phyloP scores from a whole-genome alignment of 2,113 vertebrate species.

The Amblyopsis rosae region DNA sequence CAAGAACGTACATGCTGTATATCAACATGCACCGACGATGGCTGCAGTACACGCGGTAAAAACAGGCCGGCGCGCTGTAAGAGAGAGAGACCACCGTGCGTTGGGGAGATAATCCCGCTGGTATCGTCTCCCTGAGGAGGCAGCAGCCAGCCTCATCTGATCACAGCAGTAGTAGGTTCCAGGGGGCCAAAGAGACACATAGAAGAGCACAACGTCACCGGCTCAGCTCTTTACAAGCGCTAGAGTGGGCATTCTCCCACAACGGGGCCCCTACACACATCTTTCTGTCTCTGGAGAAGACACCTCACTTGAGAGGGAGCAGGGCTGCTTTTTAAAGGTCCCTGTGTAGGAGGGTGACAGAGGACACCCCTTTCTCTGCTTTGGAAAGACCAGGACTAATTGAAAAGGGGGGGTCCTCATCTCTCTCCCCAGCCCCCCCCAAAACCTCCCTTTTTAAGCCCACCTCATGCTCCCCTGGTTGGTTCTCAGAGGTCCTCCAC shows the following conservation, averaged over 20 bases:
- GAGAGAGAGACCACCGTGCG: too few species aligned
- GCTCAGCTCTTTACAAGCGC: slow-evolving; percentile 41
- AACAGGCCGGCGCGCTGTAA: not conserved
- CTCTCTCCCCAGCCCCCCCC: slow-evolving; percentile 37
- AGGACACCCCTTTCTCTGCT: slow-evolving; percentile 59
- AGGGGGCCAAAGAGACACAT: slow-evolving; percentile 38
- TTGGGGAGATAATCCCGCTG: too few species aligned
- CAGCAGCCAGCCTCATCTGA: slow-evolving; percentile 26
- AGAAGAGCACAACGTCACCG: slow-evolving; percentile 41
- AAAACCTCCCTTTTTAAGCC: slow-evolving; percentile 8
- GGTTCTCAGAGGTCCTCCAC: slow-evolving; percentile 58
- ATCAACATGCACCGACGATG: slow-evolving; percentile 20
- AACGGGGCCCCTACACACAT: slow-evolving; percentile 46
- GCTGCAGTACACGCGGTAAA: slow-evolving; percentile 19
- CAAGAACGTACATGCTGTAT: not conserved
- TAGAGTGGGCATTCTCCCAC: slow-evolving; percentile 62
- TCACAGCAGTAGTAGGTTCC: slow-evolving; percentile 25
- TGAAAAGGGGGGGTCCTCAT: slow-evolving; percentile 62
- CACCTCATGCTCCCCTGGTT: slow-evolving; percentile 51
- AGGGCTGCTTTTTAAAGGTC: slow-evolving; percentile 63
- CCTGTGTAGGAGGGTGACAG: slow-evolving; percentile 61
- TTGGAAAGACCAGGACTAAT: slow-evolving; percentile 49
- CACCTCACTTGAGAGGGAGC: slow-evolving; percentile 67
- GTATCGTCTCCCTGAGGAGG: slow-evolving; percentile 24
- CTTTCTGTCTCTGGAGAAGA: slow-evolving; percentile 61